phyloP scores from a whole-genome alignment of 2,113 vertebrate species.

The Paralichthys olivaceus region DNA sequence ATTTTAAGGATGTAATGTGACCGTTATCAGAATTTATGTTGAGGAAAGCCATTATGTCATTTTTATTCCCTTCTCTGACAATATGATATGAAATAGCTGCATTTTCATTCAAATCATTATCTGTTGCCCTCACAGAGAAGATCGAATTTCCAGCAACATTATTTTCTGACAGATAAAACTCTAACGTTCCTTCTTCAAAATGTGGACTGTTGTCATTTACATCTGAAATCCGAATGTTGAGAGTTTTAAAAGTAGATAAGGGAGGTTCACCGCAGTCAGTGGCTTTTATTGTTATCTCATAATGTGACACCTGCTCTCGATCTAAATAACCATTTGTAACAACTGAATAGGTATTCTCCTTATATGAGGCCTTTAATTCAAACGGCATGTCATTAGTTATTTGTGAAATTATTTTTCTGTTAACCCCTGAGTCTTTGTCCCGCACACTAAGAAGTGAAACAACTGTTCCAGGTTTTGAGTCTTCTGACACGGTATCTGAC shows the following conservation, averaged over 20 bases:
- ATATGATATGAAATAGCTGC: constrained; percentile 63
- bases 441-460: constrained; percentile 62
- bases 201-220: constrained; percentile 78
- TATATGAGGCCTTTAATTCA: constrained; percentile 71
- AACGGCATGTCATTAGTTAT: constrained; percentile 56
- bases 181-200: constrained; percentile 53
- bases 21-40: constrained; percentile 70
- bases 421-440: constrained; percentile 61
- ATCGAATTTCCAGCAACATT: constrained; percentile 62
- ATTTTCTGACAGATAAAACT: constrained; percentile 71
- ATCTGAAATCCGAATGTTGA: constrained; percentile 69
- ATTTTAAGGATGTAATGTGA: constrained; percentile 35
- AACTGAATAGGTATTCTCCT: constrained; percentile 77
- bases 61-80: constrained; percentile 17
- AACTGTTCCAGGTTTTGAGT: constrained; percentile 69
- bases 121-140: constrained; percentile 69
- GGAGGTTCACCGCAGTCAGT: constrained; percentile 70
- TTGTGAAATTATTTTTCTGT: constrained; percentile 64
- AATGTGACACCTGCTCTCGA: constrained; percentile 70
- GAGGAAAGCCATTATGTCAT: constrained; percentile 37
- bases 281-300: constrained; percentile 76
- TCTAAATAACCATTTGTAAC: constrained; percentile 71
- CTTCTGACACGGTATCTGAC: constrained; percentile 68
- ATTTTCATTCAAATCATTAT: constrained; percentile 68
- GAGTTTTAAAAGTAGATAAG: constrained; percentile 58